phyloP scores from a whole-genome alignment of 2,888 invertebrate genomes.

The Tachina fera region DNA sequence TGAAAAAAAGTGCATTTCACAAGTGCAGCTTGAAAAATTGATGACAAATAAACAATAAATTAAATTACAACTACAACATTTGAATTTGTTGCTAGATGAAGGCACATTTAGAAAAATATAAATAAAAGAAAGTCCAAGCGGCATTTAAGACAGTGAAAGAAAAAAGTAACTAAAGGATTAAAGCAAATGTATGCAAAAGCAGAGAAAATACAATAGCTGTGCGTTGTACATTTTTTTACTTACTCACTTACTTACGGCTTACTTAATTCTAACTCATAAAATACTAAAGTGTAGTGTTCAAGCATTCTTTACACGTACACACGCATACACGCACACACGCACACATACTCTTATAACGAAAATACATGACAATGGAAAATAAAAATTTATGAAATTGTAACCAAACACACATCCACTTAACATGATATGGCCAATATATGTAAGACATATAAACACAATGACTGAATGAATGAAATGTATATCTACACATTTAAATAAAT shows the following conservation, averaged over 20 bases:
- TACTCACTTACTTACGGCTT: conserved; percentile 3
- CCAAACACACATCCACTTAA: neutral
- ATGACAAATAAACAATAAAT: conserved; percentile 79
- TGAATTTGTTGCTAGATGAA: conserved; percentile 65
- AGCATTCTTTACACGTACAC: conserved; percentile 31
- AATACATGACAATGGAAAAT: conserved; percentile 5
- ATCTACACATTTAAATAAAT: conserved; percentile 44
- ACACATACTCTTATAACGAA: neutral
- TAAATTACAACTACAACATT: conserved; percentile 78
- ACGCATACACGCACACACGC: neutral
- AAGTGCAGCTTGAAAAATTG: conserved; percentile 52
- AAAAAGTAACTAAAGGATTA: conserved; percentile 15
- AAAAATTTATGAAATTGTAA: neutral
- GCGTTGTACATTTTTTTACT: neutral
- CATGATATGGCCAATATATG: conserved; percentile 36
- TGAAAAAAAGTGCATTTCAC: neutral
- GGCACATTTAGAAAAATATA: conserved; percentile 8
- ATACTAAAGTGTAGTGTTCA: conserved; percentile 19
- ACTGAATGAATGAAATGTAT: conserved; percentile 33
- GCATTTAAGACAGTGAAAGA: conserved; percentile 34
- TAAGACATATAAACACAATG: conserved; percentile 34
- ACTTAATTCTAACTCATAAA: conserved; percentile 5
- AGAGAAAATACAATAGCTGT: neutral
- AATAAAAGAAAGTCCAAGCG: conserved; percentile 7
- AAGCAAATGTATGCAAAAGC: conserved; percentile 6